A percentile compares a stretch with the other conserved stretches of the same genome.
Conservation (phyloP, 2,797 vertebrate species). For the Manis pentadactyla region DNA sequence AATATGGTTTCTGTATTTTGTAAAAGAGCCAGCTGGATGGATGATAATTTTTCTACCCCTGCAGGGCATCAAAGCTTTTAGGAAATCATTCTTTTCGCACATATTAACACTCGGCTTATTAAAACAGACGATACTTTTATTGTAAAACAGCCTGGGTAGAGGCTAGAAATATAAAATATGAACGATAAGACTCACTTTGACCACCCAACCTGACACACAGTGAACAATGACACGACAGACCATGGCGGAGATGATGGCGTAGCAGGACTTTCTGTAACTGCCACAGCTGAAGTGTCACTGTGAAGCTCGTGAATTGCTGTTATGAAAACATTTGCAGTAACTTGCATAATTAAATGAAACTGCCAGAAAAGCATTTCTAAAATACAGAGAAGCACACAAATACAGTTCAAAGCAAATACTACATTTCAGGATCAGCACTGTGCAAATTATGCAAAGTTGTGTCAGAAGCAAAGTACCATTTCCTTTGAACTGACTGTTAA, state of each 20-base stretch:
- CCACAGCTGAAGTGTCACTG: conserved; percentile 86
- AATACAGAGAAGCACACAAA: conserved; percentile 83
- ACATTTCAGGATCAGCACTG: conserved; percentile 60
- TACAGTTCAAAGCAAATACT: conserved; percentile 74
- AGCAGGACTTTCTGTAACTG: conserved; percentile 85
- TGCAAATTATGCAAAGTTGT: conserved; percentile 55
- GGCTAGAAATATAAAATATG: conserved; percentile 84
- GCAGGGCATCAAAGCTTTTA: conserved; percentile 91
- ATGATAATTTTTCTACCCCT: conserved; percentile 89
- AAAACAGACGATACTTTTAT: conserved; percentile 90
- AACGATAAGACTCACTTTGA: conserved; percentile 84
- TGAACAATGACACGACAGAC: conserved; percentile 83
- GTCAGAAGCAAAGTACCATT: conserved; percentile 44
- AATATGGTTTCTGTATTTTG: conserved; percentile 88
- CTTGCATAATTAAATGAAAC: conserved; percentile 90
- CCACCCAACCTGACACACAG: conserved; percentile 82
- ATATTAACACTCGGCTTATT: conserved; percentile 90
- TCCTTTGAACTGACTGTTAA: conserved; percentile 60
- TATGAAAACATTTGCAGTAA: conserved; percentile 90
- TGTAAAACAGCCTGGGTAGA: conserved; percentile 81
- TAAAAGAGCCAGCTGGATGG: conserved; percentile 89
- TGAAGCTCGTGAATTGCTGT: conserved; percentile 89
- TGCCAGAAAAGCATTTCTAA: conserved; percentile 87
- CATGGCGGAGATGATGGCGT: conserved; percentile 76
- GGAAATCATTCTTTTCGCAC: conserved; percentile 90